Evolutionary conservation across 2,888 invertebrate genomes (phyloP).

Genomic region (Leptogaster cylindrica): DNA sequence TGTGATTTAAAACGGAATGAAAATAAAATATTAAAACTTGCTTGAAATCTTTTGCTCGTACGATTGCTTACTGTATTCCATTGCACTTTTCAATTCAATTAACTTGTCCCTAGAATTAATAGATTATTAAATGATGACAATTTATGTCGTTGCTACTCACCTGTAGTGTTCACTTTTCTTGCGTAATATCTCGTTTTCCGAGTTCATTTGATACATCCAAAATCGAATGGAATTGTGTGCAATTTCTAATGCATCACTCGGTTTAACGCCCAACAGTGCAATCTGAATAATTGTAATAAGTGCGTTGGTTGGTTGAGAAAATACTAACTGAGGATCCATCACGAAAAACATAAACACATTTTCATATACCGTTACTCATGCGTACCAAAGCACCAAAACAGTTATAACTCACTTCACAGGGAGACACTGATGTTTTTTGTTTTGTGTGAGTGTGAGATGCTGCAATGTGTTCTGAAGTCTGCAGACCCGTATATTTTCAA

Average conservation of each 20-base stretch:
- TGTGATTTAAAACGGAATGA: background rate
- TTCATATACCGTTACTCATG: no score
- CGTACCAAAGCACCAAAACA: no score
- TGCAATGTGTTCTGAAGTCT: no score
- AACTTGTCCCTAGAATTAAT: conserved; percentile 10
- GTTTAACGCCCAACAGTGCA: conserved; percentile 58
- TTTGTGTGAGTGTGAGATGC: no score
- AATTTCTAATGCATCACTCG: conserved; percentile 61
- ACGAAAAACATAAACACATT: no score
- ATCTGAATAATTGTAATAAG: conserved; percentile 55
- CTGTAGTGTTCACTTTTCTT: conserved; percentile 34
- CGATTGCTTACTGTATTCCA: conserved; percentile 61
- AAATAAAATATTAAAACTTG: background rate
- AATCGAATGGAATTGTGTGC: conserved; percentile 59
- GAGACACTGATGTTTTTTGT: no score
- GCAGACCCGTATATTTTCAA: no score
- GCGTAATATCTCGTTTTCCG: conserved; percentile 46
- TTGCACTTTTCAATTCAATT: background rate
- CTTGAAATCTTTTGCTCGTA: conserved; percentile 27
- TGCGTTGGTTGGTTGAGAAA: no score
- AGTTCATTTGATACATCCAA: conserved; percentile 60
- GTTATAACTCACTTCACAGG: no score
- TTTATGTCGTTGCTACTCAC: conserved; percentile 5
- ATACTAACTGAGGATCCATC: no score
- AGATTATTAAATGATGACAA: background rate